Conservation (phyloP, 2,113 vertebrate genomes). For the Gallinago media region DNA sequence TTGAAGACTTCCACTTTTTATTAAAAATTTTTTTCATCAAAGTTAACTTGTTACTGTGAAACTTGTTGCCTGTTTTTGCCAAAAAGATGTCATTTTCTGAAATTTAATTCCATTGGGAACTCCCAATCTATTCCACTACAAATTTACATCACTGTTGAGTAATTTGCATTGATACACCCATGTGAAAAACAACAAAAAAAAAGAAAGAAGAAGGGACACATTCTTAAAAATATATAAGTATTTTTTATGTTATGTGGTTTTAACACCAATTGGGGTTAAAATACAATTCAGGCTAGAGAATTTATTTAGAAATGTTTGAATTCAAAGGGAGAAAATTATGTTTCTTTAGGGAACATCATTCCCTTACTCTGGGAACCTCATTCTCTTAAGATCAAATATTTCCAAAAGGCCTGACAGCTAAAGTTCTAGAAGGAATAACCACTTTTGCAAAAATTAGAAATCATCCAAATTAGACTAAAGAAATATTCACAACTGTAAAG, state of each 20-base stretch:
- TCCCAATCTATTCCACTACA: neutral
- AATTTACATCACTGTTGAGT: neutral
- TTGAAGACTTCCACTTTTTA: neutral
- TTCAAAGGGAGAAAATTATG: neutral
- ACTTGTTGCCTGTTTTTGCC: neutral
- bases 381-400: neutral
- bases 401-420: neutral
- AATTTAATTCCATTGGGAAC: neutral
- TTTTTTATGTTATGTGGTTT: neutral
- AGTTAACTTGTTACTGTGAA: neutral
- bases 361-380: neutral
- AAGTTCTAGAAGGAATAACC: neutral
- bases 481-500: neutral
- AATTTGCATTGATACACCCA: neutral
- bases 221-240: neutral
- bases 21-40: neutral
- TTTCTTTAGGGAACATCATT: neutral
- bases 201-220: fast-evolving
- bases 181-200: fast-evolving
- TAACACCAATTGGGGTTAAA: neutral
- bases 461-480: neutral
- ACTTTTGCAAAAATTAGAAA: neutral
- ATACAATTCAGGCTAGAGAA: neutral
- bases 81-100: neutral
- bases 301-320: neutral